phyloP scores from a whole-genome alignment of 1,140 invertebrate species.

The Drosophila pectinifera region DNA sequence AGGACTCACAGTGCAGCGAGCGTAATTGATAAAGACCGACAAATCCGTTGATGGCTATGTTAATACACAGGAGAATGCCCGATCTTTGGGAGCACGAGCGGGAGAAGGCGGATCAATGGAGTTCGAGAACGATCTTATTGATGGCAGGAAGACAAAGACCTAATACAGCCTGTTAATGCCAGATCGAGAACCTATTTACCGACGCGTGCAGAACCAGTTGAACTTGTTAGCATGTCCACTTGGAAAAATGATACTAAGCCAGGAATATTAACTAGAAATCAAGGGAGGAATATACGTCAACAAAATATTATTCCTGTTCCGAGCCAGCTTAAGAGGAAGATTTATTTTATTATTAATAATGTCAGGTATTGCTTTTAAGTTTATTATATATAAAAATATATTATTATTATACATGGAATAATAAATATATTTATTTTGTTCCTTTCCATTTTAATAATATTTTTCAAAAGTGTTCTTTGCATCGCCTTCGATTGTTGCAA shows the following conservation, averaged over 20 bases:
- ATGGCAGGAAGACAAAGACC: slow-evolving; percentile 82
- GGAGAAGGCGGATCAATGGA: slow-evolving; percentile 52
- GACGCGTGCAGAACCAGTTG: slow-evolving; percentile 74
- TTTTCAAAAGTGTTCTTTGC: slow-evolving; percentile 15
- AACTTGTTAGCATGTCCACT: slow-evolving; percentile 25
- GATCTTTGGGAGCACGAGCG: slow-evolving; percentile 28
- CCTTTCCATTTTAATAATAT: not conserved
- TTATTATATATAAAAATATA: not conserved
- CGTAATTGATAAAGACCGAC: slow-evolving; percentile 83
- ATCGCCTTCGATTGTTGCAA: slow-evolving; percentile 62
- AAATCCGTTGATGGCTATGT: slow-evolving; percentile 79
- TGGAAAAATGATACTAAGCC: not conserved
- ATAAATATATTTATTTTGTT: not conserved
- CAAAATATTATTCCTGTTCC: not conserved
- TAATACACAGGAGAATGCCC: slow-evolving; percentile 59
- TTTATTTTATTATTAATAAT: too few relatives aligned
- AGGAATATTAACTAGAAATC: not conserved
- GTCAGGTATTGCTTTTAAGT: too few relatives aligned
- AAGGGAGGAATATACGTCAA: too few relatives aligned
- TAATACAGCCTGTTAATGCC: slow-evolving; percentile 69
- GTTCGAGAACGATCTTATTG: slow-evolving; percentile 77
- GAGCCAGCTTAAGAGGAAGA: too few relatives aligned
- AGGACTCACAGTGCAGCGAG: slow-evolving; percentile 53
- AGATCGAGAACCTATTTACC: slow-evolving; percentile 27
- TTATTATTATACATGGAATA: too few relatives aligned